Conservation (phyloP, 2,113 vertebrate genomes). For the Pseudorasbora parva region DNA sequence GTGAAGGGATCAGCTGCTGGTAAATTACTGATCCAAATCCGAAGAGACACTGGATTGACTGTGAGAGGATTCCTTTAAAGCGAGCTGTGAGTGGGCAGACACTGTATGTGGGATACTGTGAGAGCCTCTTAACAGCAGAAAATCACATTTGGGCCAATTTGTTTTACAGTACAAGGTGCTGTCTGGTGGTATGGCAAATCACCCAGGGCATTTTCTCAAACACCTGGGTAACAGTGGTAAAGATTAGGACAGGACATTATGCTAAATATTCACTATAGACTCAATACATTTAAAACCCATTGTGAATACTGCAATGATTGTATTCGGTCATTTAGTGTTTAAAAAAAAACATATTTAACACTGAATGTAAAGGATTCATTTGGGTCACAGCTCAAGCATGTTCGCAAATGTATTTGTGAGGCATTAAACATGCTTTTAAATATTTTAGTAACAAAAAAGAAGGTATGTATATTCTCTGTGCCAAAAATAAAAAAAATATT, state of each 20-base stretch:
- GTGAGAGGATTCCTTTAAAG: conserved; percentile 64
- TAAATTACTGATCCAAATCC: conserved; percentile 73
- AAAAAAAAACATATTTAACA: too few species aligned
- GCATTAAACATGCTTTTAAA: too few species aligned
- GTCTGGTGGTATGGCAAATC: neutral
- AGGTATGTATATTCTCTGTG: neutral
- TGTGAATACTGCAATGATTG: neutral
- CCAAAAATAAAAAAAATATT: neutral
- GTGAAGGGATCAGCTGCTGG: conserved; percentile 73
- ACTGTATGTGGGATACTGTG: neutral
- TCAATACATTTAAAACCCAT: neutral
- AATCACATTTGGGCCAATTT: conserved; percentile 46
- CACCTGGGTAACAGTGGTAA: neutral
- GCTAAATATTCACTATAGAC: neutral
- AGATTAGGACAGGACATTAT: neutral
- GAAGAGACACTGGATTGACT: conserved; percentile 68
- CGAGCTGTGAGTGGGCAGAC: conserved; percentile 13
- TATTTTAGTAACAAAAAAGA: too few species aligned
- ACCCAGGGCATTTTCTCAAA: neutral
- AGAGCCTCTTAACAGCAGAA: conserved; percentile 31
- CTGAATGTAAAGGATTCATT: too few species aligned
- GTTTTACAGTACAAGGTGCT: neutral
- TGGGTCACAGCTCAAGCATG: too few species aligned
- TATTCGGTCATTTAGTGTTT: too few species aligned
- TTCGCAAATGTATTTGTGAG: too few species aligned